These are phyloP conservation scores for Paralichthys olivaceus DNA, from an alignment of 2,113 vertebrate species.

Conservation along the genomic window DNA sequence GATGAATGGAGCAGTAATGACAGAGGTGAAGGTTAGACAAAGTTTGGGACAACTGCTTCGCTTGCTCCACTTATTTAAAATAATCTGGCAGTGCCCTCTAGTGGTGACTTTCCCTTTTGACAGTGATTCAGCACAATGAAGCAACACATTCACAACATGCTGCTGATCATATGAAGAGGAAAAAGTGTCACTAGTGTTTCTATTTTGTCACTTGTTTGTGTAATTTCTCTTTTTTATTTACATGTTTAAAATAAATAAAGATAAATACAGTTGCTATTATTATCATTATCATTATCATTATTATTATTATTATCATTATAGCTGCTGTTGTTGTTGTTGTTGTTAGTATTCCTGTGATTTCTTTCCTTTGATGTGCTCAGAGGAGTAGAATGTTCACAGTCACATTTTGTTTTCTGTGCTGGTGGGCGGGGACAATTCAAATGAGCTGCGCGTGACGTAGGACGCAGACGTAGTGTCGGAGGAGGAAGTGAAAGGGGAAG, in stretches of 20 bases:
- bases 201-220: neutral
- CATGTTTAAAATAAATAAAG: too few species aligned
- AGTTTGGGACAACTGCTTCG: neutral
- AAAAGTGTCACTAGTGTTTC: neutral
- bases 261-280: too few species aligned
- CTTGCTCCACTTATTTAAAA: neutral
- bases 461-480: conserved; percentile 54
- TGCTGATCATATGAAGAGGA: neutral
- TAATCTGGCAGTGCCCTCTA: conserved; percentile 64
- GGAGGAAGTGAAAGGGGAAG: conserved; percentile 80
- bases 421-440: conserved; percentile 13
- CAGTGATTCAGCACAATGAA: neutral
- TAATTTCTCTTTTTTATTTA: too few species aligned
- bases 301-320: too few species aligned
- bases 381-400: too few species aligned
- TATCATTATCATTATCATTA: too few species aligned
- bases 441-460: conserved; percentile 55
- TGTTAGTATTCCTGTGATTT: too few species aligned
- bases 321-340: too few species aligned
- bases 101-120: conserved; percentile 37
- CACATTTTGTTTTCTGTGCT: too few species aligned
- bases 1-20: too few species aligned
- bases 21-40: too few species aligned
- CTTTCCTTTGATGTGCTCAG: too few species aligned
- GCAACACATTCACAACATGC: neutral